Evolutionary conservation across 2,888 invertebrate genomes (phyloP), one percentile per base, ranked within the genome.

Genomic region (Bombylius discolor): DNA sequence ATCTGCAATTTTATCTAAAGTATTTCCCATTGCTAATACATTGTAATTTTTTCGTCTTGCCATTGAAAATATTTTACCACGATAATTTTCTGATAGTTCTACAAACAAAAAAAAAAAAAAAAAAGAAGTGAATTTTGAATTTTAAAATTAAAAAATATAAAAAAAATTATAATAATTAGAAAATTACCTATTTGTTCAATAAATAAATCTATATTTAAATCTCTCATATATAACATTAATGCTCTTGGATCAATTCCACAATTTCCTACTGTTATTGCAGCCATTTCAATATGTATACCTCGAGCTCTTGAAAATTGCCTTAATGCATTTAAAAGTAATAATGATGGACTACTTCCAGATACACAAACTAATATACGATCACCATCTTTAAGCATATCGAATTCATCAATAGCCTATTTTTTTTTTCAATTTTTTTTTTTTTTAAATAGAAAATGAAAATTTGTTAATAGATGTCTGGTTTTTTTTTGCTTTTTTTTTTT

Each of bases 11-110:
- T 89, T 89, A 72, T 93, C 92, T 53, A 93, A 74, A 69, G 87
- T 87, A 69, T 93, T 92, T 3, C 89, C 92, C 42, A 93, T 76
- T 0, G 91, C 92, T n/a, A 91, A 77, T 4, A 92, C 92, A 68
- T 90, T 88, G 76, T 89, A 94, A 1, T 84, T 84, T 64, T 87
- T 83, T 55, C 82, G 78, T 59, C 84, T 79, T 1, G 90, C 90
- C 36, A 86, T 79, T 0, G 82, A 77, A 69, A 89, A 89, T 45
- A 90, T 79, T 59, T 88, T 81, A 6, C 57, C 48, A 53, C 53
- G 58, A 46, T 58, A 55, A 66, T 79, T 63, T 77, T 77, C 60
- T 76, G 77, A 59, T 77, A 66, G 61, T 78, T 79, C 65, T 77
- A 80, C 80, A 63, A 47, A 34, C 49, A 39, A 80, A 80, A 61